Evolutionary conservation across 92 coral and sea anemone species (phyloP).

Genomic region (Pocillopora grandis): DNA sequence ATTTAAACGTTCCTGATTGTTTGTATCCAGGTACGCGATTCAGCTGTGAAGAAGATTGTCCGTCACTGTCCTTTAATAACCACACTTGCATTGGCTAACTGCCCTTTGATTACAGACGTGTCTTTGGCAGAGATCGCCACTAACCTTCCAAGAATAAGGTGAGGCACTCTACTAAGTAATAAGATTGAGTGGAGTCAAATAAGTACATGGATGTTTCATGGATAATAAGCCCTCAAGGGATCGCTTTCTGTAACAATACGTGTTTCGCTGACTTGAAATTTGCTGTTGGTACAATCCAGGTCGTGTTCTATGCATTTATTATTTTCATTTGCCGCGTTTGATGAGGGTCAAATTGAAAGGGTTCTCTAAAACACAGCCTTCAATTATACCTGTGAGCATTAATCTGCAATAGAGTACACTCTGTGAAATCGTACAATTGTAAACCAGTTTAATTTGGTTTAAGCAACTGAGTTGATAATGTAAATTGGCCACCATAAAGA

Average conservation of each 20-base stretch:
- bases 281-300: too few species aligned
- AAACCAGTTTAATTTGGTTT: too few species aligned
- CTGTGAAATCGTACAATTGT: too few species aligned
- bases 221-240: too few species aligned
- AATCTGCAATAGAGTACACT: too few species aligned
- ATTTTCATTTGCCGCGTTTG: not conserved
- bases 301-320: not conserved
- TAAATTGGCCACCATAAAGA: too few species aligned
- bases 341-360: not conserved
- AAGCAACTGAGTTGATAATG: too few species aligned
- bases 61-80: constrained; percentile 89
- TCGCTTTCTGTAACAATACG: too few species aligned
- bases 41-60: constrained; percentile 94
- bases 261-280: too few species aligned
- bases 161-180: not conserved
- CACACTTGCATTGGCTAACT: constrained; percentile 89
- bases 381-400: not conserved
- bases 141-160: constrained; percentile 80
- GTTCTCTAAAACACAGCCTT: not conserved
- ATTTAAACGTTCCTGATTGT: not conserved
- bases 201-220: too few species aligned
- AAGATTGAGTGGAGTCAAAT: too few species aligned
- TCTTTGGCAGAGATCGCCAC: constrained; percentile 91
- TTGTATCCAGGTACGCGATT: constrained; percentile 79
- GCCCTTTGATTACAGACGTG: constrained; percentile 87